These are phyloP conservation scores for Hylaeus volcanicus DNA, from an alignment of 1,140 invertebrate species.

Conservation along the genomic window DNA sequence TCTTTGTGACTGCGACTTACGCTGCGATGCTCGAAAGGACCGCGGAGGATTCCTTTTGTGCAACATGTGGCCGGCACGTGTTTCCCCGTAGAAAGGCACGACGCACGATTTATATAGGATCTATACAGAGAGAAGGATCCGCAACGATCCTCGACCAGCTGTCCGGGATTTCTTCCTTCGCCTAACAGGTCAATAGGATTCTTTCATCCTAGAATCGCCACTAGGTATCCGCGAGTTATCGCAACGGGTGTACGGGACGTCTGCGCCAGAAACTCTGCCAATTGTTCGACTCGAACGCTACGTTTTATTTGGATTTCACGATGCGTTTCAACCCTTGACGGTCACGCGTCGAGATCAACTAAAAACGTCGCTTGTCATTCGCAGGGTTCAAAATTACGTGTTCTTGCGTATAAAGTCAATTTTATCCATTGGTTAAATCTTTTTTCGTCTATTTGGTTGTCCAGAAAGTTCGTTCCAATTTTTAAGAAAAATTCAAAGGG, in stretches of 20 bases:
- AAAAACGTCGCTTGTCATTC: too few species aligned
- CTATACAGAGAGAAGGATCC: conserved; percentile 52
- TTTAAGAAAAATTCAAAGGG: too few species aligned
- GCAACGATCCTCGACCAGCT: conserved; percentile 66
- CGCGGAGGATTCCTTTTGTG: conserved; percentile 75
- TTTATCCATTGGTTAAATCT: too few species aligned
- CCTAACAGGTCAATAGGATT: conserved; percentile 68
- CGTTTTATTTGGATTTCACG: too few species aligned
- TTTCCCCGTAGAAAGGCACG: conserved; percentile 67
- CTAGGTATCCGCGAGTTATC: conserved; percentile 13
- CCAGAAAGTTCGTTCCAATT: too few species aligned
- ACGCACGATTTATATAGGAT: conserved; percentile 71
- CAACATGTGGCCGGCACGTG: conserved; percentile 80
- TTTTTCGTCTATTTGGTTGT: too few species aligned
- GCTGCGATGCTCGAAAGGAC: conserved; percentile 63
- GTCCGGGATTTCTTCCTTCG: conserved; percentile 48
- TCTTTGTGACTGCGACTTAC: conserved; percentile 73
- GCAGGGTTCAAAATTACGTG: too few species aligned
- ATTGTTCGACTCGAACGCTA: not conserved
- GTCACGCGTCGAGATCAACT: too few species aligned
- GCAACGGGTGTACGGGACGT: not conserved
- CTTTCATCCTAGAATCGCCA: conserved; percentile 47
- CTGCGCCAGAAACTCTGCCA: not conserved
- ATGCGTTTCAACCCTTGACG: too few species aligned
- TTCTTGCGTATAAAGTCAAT: too few species aligned